Evolutionary conservation across 1,140 invertebrate genomes (phyloP), one percentile per base, ranked within the genome.

Genomic region (Drosophila varians): DNA sequence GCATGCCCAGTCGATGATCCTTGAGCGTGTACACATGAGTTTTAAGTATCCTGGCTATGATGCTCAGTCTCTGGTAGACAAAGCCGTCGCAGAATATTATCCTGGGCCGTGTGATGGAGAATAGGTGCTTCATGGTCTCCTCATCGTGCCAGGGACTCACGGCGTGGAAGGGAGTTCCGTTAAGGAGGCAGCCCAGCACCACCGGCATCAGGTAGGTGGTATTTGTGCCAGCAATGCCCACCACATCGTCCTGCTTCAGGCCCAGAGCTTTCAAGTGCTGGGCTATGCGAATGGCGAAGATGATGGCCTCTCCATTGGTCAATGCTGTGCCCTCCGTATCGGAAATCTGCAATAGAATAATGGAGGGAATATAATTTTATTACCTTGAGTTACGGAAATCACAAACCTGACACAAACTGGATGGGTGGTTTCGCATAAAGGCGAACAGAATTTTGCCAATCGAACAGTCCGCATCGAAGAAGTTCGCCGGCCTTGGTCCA

Each of bases 361-460:
- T 2, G 28, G 3, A 38, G 3, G 3, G 34, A 38, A 16, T 14
- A n/a, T 6, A 3, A 19, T 9, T 2, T 1, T 19, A 2, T 23
- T 11, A 11, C 1, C 0, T n/a, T n/a, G 12, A 18, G 3, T 19
- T 4, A 11, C 0, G 4, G n/a, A 12, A 0, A 5, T n/a, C 19
- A 8, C 19, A 4, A 26, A 90, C 87, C 86, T 91, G 90, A 40
- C 90, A 82, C 2, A 91, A 49, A 21, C 70, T 90, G 9, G 68
- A 52, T 2, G 90, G 87, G 82, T 90, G 78, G 28, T 90, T 90
- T 12, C 87, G 64, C 83, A 91, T 90, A 46, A 90, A 91, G 3
- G 90, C 89, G 31, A 88, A 79, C 0, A 90, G 47, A 53, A 90
- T 82, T 79, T 91, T 90, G 43, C 90, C 90, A 69, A 90, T 90